Evolutionary conservation across 1,140 invertebrate genomes (phyloP).

Genomic region (Neodiprion lecontei): DNA sequence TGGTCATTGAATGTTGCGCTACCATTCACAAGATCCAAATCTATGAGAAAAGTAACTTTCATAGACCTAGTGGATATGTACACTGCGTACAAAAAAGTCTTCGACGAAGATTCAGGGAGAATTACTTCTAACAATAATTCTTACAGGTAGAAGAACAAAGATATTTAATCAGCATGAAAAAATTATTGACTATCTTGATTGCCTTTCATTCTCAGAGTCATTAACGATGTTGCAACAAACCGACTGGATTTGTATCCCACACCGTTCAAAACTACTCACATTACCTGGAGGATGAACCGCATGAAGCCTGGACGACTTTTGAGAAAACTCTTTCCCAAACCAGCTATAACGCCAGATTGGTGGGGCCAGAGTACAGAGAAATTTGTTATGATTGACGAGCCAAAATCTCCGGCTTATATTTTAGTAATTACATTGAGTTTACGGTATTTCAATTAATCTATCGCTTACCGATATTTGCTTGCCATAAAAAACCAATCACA

Average conservation of each 20-base stretch:
- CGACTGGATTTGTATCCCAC: slow-evolving; percentile 40
- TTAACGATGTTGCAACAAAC: slow-evolving; percentile 44
- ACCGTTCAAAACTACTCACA: slow-evolving; percentile 45
- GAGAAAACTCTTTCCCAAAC: slow-evolving; percentile 70
- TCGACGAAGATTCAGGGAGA: slow-evolving; percentile 64
- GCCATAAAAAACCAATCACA: background rate
- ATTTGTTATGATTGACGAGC: slow-evolving; percentile 75
- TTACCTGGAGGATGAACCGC: slow-evolving; percentile 74
- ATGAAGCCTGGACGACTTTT: slow-evolving; percentile 70
- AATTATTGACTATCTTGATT: slow-evolving; percentile 16
- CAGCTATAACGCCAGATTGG: slow-evolving; percentile 66
- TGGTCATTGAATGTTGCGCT: slow-evolving; percentile 48
- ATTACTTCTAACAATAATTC: slow-evolving; percentile 61
- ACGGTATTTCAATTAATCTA: slow-evolving; percentile 1
- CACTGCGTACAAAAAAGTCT: slow-evolving; percentile 53
- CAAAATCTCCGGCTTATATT: slow-evolving; percentile 63
- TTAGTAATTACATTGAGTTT: slow-evolving; percentile 56
- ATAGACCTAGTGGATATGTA: slow-evolving; percentile 59
- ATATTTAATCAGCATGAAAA: slow-evolving; percentile 20
- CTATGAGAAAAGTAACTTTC: slow-evolving; percentile 38
- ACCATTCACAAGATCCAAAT: slow-evolving; percentile 46
- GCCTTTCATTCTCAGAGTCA: slow-evolving; percentile 45
- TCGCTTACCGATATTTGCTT: slow-evolving; percentile 13
- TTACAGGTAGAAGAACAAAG: slow-evolving; percentile 33
- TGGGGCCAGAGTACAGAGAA: slow-evolving; percentile 74